These are phyloP conservation scores for Pteromalus puparum DNA, from an alignment of 1,140 invertebrate genomes.

Conservation along the genomic window DNA sequence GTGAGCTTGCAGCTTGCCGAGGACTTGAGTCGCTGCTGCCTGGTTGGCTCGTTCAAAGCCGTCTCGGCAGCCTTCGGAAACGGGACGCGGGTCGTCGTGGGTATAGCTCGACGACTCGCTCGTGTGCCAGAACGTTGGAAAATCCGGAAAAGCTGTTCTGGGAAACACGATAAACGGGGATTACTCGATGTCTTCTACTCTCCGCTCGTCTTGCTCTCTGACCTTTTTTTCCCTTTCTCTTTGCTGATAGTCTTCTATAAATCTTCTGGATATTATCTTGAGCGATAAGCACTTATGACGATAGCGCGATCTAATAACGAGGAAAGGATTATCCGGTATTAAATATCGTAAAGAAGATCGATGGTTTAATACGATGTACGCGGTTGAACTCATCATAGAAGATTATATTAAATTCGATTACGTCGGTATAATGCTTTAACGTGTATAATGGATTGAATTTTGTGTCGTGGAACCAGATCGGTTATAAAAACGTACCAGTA, in stretches of 20 bases:
- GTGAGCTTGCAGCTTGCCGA: constrained; percentile 19
- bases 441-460: too few relatives aligned
- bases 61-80: background rate
- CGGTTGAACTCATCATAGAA: too few relatives aligned
- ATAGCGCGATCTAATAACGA: background rate
- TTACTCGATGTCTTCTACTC: constrained; percentile 11
- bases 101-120: background rate
- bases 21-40: background rate
- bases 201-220: background rate
- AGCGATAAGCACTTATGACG: constrained; percentile 11
- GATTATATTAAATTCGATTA: too few relatives aligned
- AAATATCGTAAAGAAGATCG: background rate
- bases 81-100: background rate
- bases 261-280: constrained; percentile 32
- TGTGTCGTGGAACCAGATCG: too few relatives aligned
- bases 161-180: constrained; percentile 42
- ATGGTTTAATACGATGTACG: background rate
- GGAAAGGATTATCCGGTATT: background rate
- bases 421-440: too few relatives aligned
- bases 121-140: constrained; percentile 12
- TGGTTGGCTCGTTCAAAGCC: background rate
- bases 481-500: too few relatives aligned
- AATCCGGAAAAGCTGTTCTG: constrained; percentile 35
- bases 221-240: background rate
- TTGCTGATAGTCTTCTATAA: background rate